Base-by-base conservation (phyloP, 2,888 invertebrate species). In the Tridacna crocea region DNA sequence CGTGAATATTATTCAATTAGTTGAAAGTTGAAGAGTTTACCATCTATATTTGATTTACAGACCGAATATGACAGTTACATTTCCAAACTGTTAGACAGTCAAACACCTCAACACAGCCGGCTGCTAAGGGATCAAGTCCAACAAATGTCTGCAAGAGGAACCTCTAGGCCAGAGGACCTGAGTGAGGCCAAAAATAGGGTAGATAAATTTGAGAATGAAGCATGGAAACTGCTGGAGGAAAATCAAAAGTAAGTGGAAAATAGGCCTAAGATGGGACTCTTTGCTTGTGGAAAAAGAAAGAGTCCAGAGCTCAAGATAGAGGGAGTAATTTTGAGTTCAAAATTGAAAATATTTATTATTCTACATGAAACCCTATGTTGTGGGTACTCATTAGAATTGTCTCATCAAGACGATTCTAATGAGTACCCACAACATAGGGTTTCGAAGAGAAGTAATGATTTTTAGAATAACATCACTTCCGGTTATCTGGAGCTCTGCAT, bases 41-140 rank as follows among this genome's bases (percentile, higher is more conserved):
- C 22, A 22, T 2, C 8, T 8, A 36, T 36, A 8, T 36, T 36
- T 36, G 13, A 63, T 63, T 6, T 65, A 17, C 87, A 94, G 94
- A 87, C 90, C 17, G 93, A 93, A 83, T 94, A 94, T 90, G 94
- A 94, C 83, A 90, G 90, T 79, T 94, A 93, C 84, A 90, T 94
- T 48, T 87, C 90, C 24, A 88, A 87, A 63, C 82, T 94, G 68
- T 87, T 94, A 76, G 93, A 93, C 80, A 88, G 88, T 68, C 92
- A 93, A 74, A 88, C 91, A 0, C 88, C 90, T 6, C 91, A 92
- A 76, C 92, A 92, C 79, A 88, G 87, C 80, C 84, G 90, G 36
- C 75, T 92, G 46, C 85, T 94, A 51, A 81, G 91, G 19, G 90
- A 92, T 46, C 93, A 94, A 81, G 91, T 93, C 46, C 89, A 92